Percentiles rank a stretch among this genome's conserved stretches.
Conservation (phyloP, 2,888 invertebrate species). For the Tolmerus cingulatus region DNA sequence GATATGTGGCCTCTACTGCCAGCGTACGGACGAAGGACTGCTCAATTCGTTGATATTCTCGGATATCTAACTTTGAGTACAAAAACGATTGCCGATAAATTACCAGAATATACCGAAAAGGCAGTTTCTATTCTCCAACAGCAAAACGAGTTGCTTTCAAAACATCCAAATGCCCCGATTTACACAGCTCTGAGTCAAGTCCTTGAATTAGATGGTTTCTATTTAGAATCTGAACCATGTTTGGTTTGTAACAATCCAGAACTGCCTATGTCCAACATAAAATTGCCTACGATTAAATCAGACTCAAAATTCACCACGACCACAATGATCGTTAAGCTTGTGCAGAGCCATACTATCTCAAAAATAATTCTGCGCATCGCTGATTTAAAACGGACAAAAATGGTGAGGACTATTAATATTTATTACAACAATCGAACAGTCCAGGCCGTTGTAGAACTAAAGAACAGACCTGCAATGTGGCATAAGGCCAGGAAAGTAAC, state of each 20-base stretch:
- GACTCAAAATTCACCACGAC: slow-evolving; percentile 98
- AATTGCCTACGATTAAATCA: slow-evolving; percentile 90
- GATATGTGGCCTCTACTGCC: slow-evolving; percentile 89
- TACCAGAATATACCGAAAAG: slow-evolving; percentile 81
- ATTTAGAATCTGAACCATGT: slow-evolving; percentile 96
- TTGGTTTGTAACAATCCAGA: slow-evolving; percentile 98
- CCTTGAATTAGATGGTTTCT: slow-evolving; percentile 95
- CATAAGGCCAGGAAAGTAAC: slow-evolving; percentile 94
- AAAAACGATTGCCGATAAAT: slow-evolving; percentile 71
- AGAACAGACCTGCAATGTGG: slow-evolving; percentile 96
- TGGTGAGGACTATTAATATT: slow-evolving; percentile 95
- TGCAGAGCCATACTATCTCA: slow-evolving; percentile 94
- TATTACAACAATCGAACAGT: slow-evolving; percentile 97
- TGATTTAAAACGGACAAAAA: slow-evolving; percentile 95
- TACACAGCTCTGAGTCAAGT: slow-evolving; percentile 93
- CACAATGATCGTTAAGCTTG: slow-evolving; percentile 95
- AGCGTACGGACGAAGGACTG: slow-evolving; percentile 90
- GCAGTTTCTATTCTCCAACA: slow-evolving; percentile 84
- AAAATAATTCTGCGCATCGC: slow-evolving; percentile 92
- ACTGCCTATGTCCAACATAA: slow-evolving; percentile 88
- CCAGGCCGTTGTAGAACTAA: slow-evolving; percentile 95
- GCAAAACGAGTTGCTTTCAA: slow-evolving; percentile 88
- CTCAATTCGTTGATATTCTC: slow-evolving; percentile 95
- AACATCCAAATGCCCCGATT: slow-evolving; percentile 93
- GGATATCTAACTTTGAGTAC: slow-evolving; percentile 94